These are phyloP conservation scores for Antheraea mylitta DNA, from an alignment of 1,140 invertebrate genomes.

Conservation along the genomic window DNA sequence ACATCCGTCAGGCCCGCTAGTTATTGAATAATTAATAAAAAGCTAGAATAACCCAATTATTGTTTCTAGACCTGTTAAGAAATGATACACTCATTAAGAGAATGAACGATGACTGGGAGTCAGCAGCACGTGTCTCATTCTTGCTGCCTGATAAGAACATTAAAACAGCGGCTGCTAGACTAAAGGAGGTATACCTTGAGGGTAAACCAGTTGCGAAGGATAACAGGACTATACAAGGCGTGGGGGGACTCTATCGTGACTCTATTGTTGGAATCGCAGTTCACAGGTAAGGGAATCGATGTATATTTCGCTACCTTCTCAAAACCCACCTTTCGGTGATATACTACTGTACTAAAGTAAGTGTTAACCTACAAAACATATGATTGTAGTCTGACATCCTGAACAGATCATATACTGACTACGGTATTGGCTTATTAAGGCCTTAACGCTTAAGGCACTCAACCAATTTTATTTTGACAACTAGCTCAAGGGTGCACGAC, in stretches of 20 bases:
- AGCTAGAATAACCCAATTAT: not conserved
- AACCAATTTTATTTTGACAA: too few relatives aligned
- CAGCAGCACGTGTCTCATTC: slow-evolving; percentile 56
- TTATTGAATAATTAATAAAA: too few relatives aligned
- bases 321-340: not conserved
- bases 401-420: too few relatives aligned
- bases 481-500: too few relatives aligned
- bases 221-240: slow-evolving; percentile 25
- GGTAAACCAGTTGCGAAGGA: slow-evolving; percentile 42
- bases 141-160: slow-evolving; percentile 37
- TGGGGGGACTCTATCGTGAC: slow-evolving; percentile 55
- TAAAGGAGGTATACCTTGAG: slow-evolving; percentile 40
- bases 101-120: slow-evolving; percentile 61
- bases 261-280: slow-evolving; percentile 45
- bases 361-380: too few relatives aligned
- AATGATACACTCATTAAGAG: slow-evolving; percentile 44
- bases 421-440: too few relatives aligned
- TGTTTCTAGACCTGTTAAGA: slow-evolving; percentile 37
- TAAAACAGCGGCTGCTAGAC: slow-evolving; percentile 7
- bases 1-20: too few relatives aligned
- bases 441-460: too few relatives aligned
- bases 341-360: too few relatives aligned
- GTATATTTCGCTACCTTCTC: too few relatives aligned
- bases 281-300: slow-evolving; percentile 39
- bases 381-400: too few relatives aligned